Conservation (phyloP, 2,888 invertebrate genomes). For the Lapara coniferarum region DNA sequence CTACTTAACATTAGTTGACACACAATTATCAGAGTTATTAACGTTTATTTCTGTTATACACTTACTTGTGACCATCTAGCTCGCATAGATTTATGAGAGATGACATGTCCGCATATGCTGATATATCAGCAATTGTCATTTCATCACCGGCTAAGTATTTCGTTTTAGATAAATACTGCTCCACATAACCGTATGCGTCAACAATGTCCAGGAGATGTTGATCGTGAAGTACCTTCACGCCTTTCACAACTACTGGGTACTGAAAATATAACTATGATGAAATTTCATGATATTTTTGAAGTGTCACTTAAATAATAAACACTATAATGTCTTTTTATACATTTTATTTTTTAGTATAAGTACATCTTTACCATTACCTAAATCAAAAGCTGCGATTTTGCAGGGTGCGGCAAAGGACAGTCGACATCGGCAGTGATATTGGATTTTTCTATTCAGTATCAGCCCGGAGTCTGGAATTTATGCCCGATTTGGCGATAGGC, state of each 20-base stretch:
- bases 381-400: too few species aligned
- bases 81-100: constrained; percentile 52
- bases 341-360: too few species aligned
- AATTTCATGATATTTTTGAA: too few species aligned
- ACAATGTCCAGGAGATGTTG: constrained; percentile 60
- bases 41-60: neutral
- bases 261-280: constrained; percentile 39
- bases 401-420: too few species aligned
- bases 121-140: constrained; percentile 81
- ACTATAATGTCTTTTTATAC: too few species aligned
- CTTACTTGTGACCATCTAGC: constrained; percentile 51
- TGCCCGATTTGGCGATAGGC: too few species aligned
- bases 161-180: constrained; percentile 69
- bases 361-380: too few species aligned
- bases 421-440: too few species aligned
- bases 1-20: too few species aligned
- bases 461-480: too few species aligned
- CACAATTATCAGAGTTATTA: neutral
- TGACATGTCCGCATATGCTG: constrained; percentile 60
- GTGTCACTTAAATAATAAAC: too few species aligned
- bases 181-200: constrained; percentile 73
- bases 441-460: too few species aligned
- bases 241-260: constrained; percentile 56
- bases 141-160: constrained; percentile 78
- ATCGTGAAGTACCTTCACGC: constrained; percentile 54